Base-by-base conservation (phyloP, 2,113 vertebrate genomes). In the Aythya baeri region DNA sequence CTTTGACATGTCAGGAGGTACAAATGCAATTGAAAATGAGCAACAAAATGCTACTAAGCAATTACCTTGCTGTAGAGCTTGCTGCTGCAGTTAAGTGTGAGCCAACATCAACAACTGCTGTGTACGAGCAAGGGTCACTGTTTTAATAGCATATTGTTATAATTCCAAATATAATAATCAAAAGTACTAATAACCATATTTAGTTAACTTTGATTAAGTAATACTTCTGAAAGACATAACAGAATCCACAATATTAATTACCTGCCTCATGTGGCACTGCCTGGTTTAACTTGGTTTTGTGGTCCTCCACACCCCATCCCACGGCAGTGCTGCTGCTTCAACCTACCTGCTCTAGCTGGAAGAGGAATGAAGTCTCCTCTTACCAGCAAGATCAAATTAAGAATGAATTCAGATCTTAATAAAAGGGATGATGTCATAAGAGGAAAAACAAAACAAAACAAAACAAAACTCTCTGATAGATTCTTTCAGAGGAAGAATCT, bases 311-410 rank as follows among this genome's bases (percentile, higher is more conserved):
- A 10, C 41, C 32, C 15, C 25, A 32, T 15, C 46, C 22, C 27
- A 18, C 15, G 6, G 26, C 4, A 8, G 3, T 67, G 26, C 18
- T 73, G 41, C 66, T 57, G 26, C 11, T 31, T 29, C 1, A 0
- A 2, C 5, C 8, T 70, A 11, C 54, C 36, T 0, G 0, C 29
- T 16, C 17, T 61, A 58, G 14, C 79, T 54, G n/a, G 52, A 18
- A 73, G 43, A 57, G n/a, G 13, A 75, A 41, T 0, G 2, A 77
- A 71, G 81, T 21, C 17, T 87, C 18, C 23, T 74, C 49, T 83
- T 14, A 79, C 20, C 22, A 54, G 26, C 13, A 61, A 70, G 22
- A 43, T 27, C 41, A 77, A 77, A 70, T 44, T 26, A 74, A n/a
- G 9, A 90, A 29, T 25, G 46, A 50, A 67, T 7, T 27, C 17